Evolutionary conservation across 2,113 vertebrate species (phyloP).

Genomic region (Turdus rufiventris): DNA sequence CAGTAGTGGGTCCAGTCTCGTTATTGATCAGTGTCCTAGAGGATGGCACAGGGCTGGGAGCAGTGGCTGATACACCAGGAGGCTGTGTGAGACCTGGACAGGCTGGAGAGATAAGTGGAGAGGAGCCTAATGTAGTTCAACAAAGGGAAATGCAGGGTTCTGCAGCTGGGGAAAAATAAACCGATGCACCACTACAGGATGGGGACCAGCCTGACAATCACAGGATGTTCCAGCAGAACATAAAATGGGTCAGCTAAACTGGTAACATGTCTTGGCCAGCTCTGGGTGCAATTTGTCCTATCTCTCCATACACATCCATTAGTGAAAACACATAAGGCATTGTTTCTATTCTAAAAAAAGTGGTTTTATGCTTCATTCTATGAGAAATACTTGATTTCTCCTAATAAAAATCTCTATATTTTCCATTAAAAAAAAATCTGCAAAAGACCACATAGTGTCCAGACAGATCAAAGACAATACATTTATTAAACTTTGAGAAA

Average conservation of each 20-base stretch:
- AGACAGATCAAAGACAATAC: conserved; percentile 77
- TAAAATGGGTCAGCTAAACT: neutral
- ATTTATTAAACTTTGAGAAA: conserved; percentile 82
- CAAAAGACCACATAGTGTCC: neutral
- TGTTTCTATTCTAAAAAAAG: neutral
- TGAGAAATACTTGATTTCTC: neutral
- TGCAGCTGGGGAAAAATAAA: neutral
- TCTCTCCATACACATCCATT: neutral
- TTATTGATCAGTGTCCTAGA: neutral
- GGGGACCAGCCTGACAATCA: neutral
- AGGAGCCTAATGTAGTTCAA: neutral
- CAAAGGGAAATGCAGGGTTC: neutral
- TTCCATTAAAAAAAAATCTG: neutral
- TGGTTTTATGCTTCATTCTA: neutral
- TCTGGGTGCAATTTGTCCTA: neutral
- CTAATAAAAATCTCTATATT: neutral
- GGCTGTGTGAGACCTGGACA: neutral
- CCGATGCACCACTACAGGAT: neutral
- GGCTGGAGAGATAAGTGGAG: neutral
- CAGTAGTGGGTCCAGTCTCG: neutral
- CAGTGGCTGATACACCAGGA: neutral
- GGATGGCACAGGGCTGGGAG: neutral
- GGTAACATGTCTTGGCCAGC: neutral
- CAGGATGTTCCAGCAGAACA: neutral
- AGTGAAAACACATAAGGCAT: neutral